Conservation (phyloP, 2,113 vertebrate species). For the Miniopterus natalensis region DNA sequence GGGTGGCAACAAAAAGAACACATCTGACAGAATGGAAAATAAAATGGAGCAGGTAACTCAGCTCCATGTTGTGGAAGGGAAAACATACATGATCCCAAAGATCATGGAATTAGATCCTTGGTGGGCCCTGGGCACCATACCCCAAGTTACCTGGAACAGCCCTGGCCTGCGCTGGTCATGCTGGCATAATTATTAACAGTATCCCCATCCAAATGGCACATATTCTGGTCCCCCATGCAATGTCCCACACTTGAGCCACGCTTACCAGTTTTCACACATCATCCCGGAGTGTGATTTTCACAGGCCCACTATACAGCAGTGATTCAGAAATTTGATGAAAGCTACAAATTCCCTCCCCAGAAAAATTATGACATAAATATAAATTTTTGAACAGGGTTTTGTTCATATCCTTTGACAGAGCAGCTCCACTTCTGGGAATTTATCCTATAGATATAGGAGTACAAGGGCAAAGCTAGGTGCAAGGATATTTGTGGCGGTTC, state of each 20-base stretch:
- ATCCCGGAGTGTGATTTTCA: background rate
- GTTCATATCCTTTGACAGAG: background rate
- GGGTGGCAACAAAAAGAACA: background rate
- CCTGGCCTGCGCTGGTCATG: background rate
- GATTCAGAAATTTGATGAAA: background rate
- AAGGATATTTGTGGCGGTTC: background rate
- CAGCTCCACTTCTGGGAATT: background rate
- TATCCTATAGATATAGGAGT: background rate
- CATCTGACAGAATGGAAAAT: background rate
- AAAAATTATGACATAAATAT: constrained; percentile 2
- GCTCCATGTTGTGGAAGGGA: background rate
- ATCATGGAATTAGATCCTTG: background rate
- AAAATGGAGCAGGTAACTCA: background rate
- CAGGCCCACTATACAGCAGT: background rate
- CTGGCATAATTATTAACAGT: background rate
- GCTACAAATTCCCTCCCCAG: background rate
- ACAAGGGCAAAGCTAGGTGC: background rate
- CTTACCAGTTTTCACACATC: background rate
- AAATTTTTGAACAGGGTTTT: background rate
- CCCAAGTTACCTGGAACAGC: background rate
- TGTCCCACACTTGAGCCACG: background rate
- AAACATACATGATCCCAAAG: background rate
- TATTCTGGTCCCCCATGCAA: background rate
- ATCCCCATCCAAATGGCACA: background rate
- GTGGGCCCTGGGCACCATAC: background rate